Evolutionary conservation across 2,113 vertebrate genomes (phyloP), one percentile per base, ranked within the genome.

Genomic region (Maccullochella peelii): DNA sequence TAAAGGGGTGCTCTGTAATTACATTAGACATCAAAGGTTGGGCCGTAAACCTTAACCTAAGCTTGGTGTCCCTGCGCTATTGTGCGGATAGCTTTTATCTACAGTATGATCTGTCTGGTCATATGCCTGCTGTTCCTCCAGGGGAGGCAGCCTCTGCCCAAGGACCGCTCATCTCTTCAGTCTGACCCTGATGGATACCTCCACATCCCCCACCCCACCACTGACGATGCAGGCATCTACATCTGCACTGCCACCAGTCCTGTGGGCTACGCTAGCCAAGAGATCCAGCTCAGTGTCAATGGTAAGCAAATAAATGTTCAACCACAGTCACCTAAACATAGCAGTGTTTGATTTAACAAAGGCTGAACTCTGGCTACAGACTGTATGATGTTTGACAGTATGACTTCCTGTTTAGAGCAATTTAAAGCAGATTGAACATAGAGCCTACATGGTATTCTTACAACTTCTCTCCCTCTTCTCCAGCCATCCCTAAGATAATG

Each of bases 191-290:
- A 96, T 0, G 97, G 97, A 62, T 85, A 95, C 85, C 95, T 99
- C 83, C 89, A 94, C 91, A 96, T 99, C 68, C 30, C 82, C 36
- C 94, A 65, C 0, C 88, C 97, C 0, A 93, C 95, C 0, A 25
- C 86, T 0, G 93, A 27, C 10, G 96, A 99, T 0, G 85, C 95
- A 1, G 98, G 97, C 30, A 87, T 95, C 82, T 99, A 98, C 27
- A 88, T 96, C 84, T 99, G 98, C 94, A 98, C 96, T 0, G 97
- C 97, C 67, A 96, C 95, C 91, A 99, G 97, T 0, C 6, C 92
- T 0, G 96, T 95, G 58, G 98, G 98, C 30, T 96, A 95, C 80
- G 94, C 97, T 78, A 97, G 95, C 90, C 89, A 82, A 74, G 97
- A 98, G 92, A 91, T 96, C 91, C 91, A 95, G 85, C 97, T 99